Evolutionary conservation across 1,140 invertebrate genomes (phyloP), one percentile per base, ranked within the genome.

Genomic region (Diabrotica undecimpunctata): DNA sequence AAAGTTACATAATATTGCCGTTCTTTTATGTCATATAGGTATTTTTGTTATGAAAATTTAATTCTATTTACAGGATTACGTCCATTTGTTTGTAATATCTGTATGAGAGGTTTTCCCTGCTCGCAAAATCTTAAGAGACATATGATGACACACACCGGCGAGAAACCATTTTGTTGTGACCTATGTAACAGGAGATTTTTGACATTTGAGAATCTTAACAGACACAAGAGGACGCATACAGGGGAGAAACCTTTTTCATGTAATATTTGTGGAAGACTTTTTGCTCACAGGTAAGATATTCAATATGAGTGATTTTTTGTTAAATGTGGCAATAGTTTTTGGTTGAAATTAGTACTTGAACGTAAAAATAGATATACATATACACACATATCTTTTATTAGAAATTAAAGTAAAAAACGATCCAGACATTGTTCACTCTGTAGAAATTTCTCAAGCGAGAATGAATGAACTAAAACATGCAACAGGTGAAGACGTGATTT

Each of bases 61-160:
- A 25, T 25, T 25, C 25, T 25, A 25, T 61, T 54, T 68, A 70
- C 54, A 69, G 75, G 74, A 37, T 62, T 75, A 8, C 69, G 70
- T 59, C 75, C 74, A 2, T 74, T 66, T 51, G 62, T 54, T 38
- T 75, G 75, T 58, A 55, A 71, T 37, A 65, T 73, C 50, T 76
- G 75, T 53, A 66, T 66, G 8, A 64, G 71, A 41, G 65, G 64
- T 25, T 77, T 77, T 63, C 72, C 71, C 8, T 73, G 66, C 52
- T 36, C 54, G 9, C 74, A 77, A 52, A 77, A 77, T 56, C 61
- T 75, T 9, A 74, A 72, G 55, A 90, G 92, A 77, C 90, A 93
- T 82, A 86, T 88, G 74, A 88, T 90, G 80, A 92, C 91, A 37
- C 91, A 93, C 82, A 90, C 89, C 2, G 89, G 84, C 6, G 84